phyloP scores from a whole-genome alignment of 2,113 vertebrate species.

The Oryzias javanicus region DNA sequence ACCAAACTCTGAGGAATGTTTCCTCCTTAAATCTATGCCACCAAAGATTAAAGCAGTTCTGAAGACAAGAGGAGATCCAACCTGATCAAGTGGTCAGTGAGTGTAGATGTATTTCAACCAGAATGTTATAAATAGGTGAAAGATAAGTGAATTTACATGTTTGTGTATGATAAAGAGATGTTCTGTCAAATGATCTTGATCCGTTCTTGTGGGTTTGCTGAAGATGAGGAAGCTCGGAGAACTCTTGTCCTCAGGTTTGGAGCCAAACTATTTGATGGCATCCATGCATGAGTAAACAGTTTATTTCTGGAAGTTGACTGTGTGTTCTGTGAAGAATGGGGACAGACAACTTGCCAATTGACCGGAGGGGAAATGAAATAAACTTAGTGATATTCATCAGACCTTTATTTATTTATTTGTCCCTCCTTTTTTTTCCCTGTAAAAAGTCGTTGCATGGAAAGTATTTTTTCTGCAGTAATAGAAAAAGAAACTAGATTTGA shows the following conservation, averaged over 20 bases:
- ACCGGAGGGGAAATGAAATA: constrained; percentile 44
- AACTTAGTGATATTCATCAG: constrained; percentile 32
- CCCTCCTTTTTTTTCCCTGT: no score
- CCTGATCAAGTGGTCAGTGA: no score
- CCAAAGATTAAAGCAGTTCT: no score
- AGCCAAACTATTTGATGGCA: constrained; percentile 70
- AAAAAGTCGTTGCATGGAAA: constrained; percentile 9
- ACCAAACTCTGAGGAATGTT: no score
- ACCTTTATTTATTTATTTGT: constrained; percentile 13
- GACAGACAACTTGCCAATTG: constrained; percentile 60
- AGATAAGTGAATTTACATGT: no score
- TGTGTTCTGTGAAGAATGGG: constrained; percentile 71
- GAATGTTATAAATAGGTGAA: no score
- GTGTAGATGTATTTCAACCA: no score
- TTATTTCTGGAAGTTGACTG: constrained; percentile 76
- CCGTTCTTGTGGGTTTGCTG: no score
- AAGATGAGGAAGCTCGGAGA: constrained; percentile 36
- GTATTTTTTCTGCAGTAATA: not conserved
- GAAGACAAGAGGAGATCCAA: no score
- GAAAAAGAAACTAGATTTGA: constrained; percentile 1
- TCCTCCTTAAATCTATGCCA: no score
- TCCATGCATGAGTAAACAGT: constrained; percentile 76
- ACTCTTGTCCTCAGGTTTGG: constrained; percentile 54
- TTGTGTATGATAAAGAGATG: no score
- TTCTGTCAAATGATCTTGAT: no score